phyloP scores from a whole-genome alignment of 2,797 vertebrate genomes.

The Avahi laniger region DNA sequence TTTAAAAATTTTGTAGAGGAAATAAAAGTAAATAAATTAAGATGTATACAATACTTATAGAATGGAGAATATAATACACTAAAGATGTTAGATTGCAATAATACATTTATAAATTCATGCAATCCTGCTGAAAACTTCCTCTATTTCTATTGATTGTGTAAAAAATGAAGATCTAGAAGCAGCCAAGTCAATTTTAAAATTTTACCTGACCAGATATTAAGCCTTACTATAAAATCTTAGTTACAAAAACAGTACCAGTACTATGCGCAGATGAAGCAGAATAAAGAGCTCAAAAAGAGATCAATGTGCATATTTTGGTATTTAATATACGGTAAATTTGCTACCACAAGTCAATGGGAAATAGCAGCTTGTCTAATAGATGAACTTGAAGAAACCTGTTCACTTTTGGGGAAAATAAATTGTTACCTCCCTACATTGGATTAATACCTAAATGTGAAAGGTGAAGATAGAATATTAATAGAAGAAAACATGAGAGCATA shows the following conservation, averaged over 20 bases:
- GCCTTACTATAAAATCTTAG: background rate
- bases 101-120: background rate
- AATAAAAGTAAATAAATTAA: background rate
- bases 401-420: background rate
- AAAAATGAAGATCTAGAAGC: background rate
- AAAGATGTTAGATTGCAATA: background rate
- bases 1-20: background rate
- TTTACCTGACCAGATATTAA: background rate
- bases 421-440: background rate
- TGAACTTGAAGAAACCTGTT: background rate
- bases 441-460: background rate
- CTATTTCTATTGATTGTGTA: background rate
- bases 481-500: background rate
- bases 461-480: background rate
- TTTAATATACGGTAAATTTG: background rate
- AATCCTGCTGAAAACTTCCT: background rate
- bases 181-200: background rate
- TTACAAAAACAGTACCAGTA: background rate
- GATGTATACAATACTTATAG: background rate
- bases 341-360: background rate
- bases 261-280: background rate
- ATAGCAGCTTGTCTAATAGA: background rate
- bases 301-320: background rate
- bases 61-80: background rate
- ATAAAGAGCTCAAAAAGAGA: background rate